Evolutionary conservation across 1,140 invertebrate genomes (phyloP).

Genomic region (Temnothorax longispinosus): DNA sequence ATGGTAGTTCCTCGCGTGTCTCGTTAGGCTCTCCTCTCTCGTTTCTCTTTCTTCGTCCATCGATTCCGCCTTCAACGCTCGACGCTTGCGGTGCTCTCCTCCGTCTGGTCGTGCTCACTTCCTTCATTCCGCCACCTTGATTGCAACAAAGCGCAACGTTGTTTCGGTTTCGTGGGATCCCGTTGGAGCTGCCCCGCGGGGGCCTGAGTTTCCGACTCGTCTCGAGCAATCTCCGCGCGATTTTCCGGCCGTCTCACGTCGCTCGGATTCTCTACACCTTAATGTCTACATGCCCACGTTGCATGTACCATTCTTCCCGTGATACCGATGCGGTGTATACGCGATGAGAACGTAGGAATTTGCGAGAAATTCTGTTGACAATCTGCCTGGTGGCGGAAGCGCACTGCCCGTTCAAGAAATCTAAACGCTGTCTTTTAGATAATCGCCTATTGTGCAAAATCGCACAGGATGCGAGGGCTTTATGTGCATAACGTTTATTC

Average conservation of each 20-base stretch:
- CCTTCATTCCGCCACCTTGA: conserved; percentile 51
- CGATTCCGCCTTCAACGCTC: conserved; percentile 34
- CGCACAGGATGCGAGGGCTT: background rate
- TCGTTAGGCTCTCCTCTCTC: conserved; percentile 30
- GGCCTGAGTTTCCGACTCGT: conserved; percentile 32
- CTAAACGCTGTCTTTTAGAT: conserved; percentile 51
- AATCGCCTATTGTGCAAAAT: conserved; percentile 58
- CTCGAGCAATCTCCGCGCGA: conserved; percentile 14
- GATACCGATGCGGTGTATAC: background rate
- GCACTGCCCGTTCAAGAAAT: conserved; percentile 19
- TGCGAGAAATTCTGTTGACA: conserved; percentile 52
- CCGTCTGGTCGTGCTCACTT: conserved; percentile 8
- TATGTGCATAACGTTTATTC: conserved; percentile 13
- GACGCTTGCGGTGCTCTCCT: conserved; percentile 23
- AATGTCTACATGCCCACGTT: conserved; percentile 9
- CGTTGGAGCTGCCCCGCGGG: conserved; percentile 33
- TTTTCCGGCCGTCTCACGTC: conserved; percentile 44
- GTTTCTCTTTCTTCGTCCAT: conserved; percentile 39
- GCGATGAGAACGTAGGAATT: conserved; percentile 33
- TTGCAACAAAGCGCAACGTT: conserved; percentile 51
- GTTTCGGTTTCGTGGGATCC: conserved; percentile 47
- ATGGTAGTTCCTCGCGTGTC: conserved; percentile 44
- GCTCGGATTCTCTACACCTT: conserved; percentile 11
- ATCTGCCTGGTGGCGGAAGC: conserved; percentile 26
- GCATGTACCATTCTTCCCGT: background rate